These are phyloP conservation scores for Chaitophorus viminalis DNA, from an alignment of 2,888 invertebrate genomes.

Conservation along the genomic window DNA sequence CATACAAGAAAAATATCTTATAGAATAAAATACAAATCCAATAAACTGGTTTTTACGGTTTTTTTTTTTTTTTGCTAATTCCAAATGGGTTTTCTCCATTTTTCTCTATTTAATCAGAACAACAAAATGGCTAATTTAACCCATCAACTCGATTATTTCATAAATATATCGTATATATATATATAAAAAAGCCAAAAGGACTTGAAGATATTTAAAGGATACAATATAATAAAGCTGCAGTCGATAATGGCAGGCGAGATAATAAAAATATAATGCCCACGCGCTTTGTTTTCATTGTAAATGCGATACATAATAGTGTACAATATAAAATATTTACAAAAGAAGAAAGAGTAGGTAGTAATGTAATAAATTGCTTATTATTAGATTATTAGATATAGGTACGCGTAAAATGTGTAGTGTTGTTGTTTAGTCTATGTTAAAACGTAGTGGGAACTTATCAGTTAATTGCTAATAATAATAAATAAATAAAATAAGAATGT, in stretches of 20 bases:
- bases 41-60: conserved; percentile 49
- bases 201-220: neutral
- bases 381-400: no score
- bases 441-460: neutral
- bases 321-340: neutral
- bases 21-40: conserved; percentile 33
- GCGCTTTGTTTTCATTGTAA: neutral
- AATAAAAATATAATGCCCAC: neutral
- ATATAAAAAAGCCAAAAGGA: neutral
- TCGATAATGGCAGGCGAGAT: neutral
- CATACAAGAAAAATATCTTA: conserved; percentile 34
- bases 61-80: conserved; percentile 30
- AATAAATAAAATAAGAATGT: neutral
- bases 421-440: neutral
- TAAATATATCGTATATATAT: neutral
- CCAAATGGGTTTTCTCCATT: conserved; percentile 35
- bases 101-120: conserved; percentile 28
- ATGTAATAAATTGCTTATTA: neutral
- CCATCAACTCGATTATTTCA: neutral
- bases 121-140: conserved; percentile 43
- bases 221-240: neutral
- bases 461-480: neutral
- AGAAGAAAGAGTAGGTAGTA: neutral
- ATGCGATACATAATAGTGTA: neutral
- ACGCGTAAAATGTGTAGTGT: neutral